Base-by-base conservation (phyloP, 2,797 vertebrate species). In the Poecilia picta region DNA sequence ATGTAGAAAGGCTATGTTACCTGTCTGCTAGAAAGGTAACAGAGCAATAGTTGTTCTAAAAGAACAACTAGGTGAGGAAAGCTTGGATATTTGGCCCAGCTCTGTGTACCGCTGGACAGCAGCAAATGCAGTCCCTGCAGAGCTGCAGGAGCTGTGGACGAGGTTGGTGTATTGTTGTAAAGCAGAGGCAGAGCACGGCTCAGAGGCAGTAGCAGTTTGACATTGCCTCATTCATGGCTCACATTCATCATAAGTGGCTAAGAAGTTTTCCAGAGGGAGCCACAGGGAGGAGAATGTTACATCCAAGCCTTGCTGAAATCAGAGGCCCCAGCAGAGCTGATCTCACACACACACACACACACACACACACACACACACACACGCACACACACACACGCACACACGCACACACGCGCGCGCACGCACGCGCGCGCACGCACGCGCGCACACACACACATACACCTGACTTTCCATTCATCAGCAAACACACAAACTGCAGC, bases 161-260 rank as follows among this genome's bases (percentile, higher is more conserved):
- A 75, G 74, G 57, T 70, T 79, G 59, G 73, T 79, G 84, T 86
- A 77, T 83, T 86, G 75, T 77, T 84, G 80, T 89, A n/a, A 43
- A 43, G 39, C 39, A 43, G 41, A 43, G 66, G 66, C 23, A 70
- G 23, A 70, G 23, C 20, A 43, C 12, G 5, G 39, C 39, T 81
- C 7, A 2, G 75, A 81, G 86, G 85, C 82, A 87, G 83, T 85
- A 84, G 81, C 66, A 82, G 81, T 89, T 86, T 89, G 83, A 92
- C 85, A 91, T 87, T 78, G 41, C 75, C 72, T 85, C 84, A 82
- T 85, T 88, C 87, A 85, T 66, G 66, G 83, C 79, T 85, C 77
- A 81, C 88, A 94, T 93, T 90, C 84, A 93, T 94, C 90, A 92
- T 75, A 79, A 87, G 75, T 91, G 75, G 82, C 79, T 88, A 68